Base-by-base conservation (phyloP, 2,888 invertebrate genomes). In the Ormyrus pomaceus region DNA sequence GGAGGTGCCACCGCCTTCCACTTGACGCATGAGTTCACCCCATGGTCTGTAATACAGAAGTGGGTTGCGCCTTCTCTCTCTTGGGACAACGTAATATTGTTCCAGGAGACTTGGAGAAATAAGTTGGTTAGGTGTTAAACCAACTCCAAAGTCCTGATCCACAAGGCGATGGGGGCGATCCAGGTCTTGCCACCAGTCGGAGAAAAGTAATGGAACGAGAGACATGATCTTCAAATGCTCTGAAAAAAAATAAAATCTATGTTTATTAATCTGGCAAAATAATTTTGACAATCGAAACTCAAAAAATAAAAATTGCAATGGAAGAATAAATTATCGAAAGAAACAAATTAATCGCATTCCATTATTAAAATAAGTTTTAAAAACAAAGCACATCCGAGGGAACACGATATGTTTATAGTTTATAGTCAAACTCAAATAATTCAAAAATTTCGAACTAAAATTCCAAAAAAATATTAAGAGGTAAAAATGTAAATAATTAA, bases 141-240 rank as follows among this genome's bases (percentile, higher is more conserved):
- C 84, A 78, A 85, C 73, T 0, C 87, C 89, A 61, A 90, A 89
- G 72, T 88, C 84, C 76, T 90, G 90, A 51, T 90, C 89, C 10
- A 87, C 10, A 45, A 90, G 78, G 3, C 86, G 85, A 64, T 89
- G 89, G 0, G 90, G 88, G 45, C 94, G 92, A 13, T 93, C 95
- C 89, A 94, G 92, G 86, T 95, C 95, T 88, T 96, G 95, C 96
- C 96, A 96, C 96, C 96, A 96, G 89, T 96, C 95, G 82, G 96
- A 95, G 91, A 95, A 96, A 90, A 95, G 92, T 91, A 96, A 92
- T 83, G 96, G 96, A 84, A 96, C 95, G 89, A 95, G 92, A 88
- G 96, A 95, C 95, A 96, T 96, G 92, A 93, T 84, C 45, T 69
- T 53, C 74, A 82, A 79, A 53, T 5, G 8, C 80, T 82, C 77